Conservation (phyloP, 2,113 vertebrate genomes). For the Naja naja region DNA sequence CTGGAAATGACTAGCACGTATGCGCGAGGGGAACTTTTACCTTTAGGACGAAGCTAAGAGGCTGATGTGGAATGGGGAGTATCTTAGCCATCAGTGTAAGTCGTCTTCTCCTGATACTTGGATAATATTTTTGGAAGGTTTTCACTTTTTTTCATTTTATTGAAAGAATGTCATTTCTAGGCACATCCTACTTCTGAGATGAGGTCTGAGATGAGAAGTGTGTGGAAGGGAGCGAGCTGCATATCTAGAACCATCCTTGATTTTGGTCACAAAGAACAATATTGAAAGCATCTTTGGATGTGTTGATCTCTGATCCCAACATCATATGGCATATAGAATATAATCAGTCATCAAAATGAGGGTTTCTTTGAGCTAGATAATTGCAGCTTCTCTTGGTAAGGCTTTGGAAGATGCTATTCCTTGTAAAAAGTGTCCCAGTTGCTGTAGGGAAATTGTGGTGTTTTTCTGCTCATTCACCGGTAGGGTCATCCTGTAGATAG, state of each 20-base stretch:
- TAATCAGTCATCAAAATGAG: background rate
- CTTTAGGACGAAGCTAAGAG: background rate
- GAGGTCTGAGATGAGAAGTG: background rate
- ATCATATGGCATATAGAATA: background rate
- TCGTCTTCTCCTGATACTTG: slow-evolving; percentile 11
- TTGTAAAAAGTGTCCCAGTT: background rate
- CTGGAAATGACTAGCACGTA: too few species aligned
- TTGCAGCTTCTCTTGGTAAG: background rate
- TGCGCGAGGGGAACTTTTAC: too few species aligned
- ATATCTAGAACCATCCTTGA: slow-evolving; percentile 16
- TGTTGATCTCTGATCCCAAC: background rate
- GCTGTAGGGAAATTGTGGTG: too few species aligned
- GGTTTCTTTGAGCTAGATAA: background rate
- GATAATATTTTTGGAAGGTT: slow-evolving; percentile 30
- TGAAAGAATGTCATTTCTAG: slow-evolving; percentile 3
- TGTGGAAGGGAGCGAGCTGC: slow-evolving; percentile 11
- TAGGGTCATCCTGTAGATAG: background rate
- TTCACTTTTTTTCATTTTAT: background rate
- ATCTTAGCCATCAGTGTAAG: slow-evolving; percentile 16
- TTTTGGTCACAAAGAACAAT: slow-evolving; percentile 22
- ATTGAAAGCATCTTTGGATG: slow-evolving; percentile 30
- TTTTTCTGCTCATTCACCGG: background rate
- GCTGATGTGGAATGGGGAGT: too few species aligned
- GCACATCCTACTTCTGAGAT: background rate
- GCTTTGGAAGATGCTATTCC: background rate